These are phyloP conservation scores for Bombus sibiricus DNA, from an alignment of 1,140 invertebrate species.

Conservation along the genomic window DNA sequence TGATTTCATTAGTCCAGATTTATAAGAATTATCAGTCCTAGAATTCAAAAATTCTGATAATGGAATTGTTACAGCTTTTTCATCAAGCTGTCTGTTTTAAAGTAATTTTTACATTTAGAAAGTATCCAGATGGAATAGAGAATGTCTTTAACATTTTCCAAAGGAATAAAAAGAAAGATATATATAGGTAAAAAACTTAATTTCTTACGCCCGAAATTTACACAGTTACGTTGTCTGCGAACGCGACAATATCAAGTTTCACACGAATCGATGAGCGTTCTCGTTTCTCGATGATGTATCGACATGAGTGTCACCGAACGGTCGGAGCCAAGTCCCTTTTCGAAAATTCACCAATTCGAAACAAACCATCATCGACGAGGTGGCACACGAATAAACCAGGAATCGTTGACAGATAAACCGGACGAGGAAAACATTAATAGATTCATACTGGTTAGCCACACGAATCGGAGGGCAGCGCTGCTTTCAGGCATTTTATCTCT, in stretches of 20 bases:
- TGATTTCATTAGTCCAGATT: too few relatives aligned
- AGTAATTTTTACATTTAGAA: too few relatives aligned
- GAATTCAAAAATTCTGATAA: too few relatives aligned
- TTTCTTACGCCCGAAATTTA: neutral
- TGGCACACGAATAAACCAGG: neutral
- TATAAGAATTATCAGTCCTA: too few relatives aligned
- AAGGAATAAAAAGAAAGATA: neutral
- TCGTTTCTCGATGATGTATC: conserved; percentile 18
- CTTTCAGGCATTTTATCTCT: conserved; percentile 31
- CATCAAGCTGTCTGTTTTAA: too few relatives aligned
- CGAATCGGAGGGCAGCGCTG: neutral
- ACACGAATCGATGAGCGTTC: neutral
- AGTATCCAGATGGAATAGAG: too few relatives aligned
- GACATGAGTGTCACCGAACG: conserved; percentile 2
- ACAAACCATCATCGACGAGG: conserved; percentile 1
- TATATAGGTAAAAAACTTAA: neutral
- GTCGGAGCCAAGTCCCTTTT: neutral
- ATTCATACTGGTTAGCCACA: conserved; percentile 21
- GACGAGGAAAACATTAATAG: conserved; percentile 31
- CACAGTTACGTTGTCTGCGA: neutral
- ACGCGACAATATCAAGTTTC: neutral
- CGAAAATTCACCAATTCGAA: neutral
- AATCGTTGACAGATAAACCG: conserved; percentile 35
- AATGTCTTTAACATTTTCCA: too few relatives aligned
- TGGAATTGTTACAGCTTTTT: too few relatives aligned